Evolutionary conservation across 2,888 invertebrate species (phyloP).

Genomic region (Orthosia incerta): DNA sequence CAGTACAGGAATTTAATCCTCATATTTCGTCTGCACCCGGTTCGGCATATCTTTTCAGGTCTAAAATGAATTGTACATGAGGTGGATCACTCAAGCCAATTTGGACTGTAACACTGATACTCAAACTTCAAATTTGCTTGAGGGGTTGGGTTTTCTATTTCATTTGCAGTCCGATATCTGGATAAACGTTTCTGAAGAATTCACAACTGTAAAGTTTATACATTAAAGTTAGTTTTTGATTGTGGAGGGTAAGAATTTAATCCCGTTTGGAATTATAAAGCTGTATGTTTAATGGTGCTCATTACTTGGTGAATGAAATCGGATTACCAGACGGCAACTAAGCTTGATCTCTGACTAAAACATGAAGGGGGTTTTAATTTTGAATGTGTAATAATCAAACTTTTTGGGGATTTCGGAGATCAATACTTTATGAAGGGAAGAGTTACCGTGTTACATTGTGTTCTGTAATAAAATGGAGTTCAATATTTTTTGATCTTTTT

Average conservation of each 20-base stretch:
- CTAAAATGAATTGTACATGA: conserved; percentile 81
- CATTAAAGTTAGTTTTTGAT: conserved; percentile 52
- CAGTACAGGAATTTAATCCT: conserved; percentile 90
- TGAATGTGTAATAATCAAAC: conserved; percentile 71
- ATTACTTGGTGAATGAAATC: conserved; percentile 87
- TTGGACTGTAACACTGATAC: conserved; percentile 69
- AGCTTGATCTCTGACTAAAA: conserved; percentile 83
- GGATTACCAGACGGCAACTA: conserved; percentile 83
- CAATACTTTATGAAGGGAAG: conserved; percentile 56
- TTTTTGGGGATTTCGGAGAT: conserved; percentile 57
- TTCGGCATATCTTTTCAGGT: conserved; percentile 89
- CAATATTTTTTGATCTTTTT: neutral
- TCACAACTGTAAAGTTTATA: neutral
- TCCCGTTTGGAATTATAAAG: conserved; percentile 62
- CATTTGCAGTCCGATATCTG: conserved; percentile 54
- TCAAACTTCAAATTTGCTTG: conserved; percentile 74
- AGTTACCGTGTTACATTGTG: conserved; percentile 11
- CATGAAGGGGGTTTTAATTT: conserved; percentile 79
- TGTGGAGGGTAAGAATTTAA: conserved; percentile 45
- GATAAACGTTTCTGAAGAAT: neutral
- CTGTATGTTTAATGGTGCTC: conserved; percentile 84
- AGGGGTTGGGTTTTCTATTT: conserved; percentile 32
- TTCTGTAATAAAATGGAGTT: conserved; percentile 1
- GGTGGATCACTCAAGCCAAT: conserved; percentile 68
- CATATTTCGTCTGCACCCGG: conserved; percentile 89